These are phyloP conservation scores for Troides helena DNA, from an alignment of 2,888 invertebrate genomes.

Conservation along the genomic window DNA sequence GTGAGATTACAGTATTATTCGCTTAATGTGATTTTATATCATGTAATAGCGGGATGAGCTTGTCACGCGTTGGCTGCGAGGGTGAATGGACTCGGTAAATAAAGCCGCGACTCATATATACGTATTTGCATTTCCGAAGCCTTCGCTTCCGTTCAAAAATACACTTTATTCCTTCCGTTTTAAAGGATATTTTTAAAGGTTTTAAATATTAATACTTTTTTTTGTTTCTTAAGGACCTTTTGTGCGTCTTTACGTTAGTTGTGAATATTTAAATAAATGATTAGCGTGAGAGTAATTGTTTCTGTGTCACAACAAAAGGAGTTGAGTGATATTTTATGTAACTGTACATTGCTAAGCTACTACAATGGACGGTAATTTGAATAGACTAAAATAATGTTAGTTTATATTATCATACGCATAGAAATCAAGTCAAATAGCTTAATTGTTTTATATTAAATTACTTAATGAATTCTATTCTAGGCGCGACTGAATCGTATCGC, in stretches of 20 bases:
- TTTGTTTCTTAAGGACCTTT: not conserved
- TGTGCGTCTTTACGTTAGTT: conserved; percentile 7
- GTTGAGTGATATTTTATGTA: too few relatives aligned
- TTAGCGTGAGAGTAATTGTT: not conserved
- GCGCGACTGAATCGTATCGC: too few relatives aligned
- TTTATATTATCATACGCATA: too few relatives aligned
- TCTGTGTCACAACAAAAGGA: too few relatives aligned
- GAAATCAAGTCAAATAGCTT: too few relatives aligned
- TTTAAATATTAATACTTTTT: not conserved
- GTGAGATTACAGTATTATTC: conserved; percentile 4
- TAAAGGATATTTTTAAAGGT: not conserved
- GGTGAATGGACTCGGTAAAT: conserved; percentile 70
- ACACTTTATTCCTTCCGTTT: not conserved
- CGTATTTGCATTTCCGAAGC: conserved; percentile 38
- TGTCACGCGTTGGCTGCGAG: conserved; percentile 58
- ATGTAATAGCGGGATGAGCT: conserved; percentile 61
- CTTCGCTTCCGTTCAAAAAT: conserved; percentile 6
- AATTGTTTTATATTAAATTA: too few relatives aligned
- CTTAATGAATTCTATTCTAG: too few relatives aligned
- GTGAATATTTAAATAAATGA: conserved; percentile 9
- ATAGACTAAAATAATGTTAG: too few relatives aligned
- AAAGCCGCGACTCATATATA: conserved; percentile 57
- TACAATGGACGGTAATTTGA: too few relatives aligned
- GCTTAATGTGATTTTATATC: conserved; percentile 31
- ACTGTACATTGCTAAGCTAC: too few relatives aligned